Evolutionary conservation across 2,113 vertebrate species (phyloP).

Genomic region (Amphilophus citrinellus): DNA sequence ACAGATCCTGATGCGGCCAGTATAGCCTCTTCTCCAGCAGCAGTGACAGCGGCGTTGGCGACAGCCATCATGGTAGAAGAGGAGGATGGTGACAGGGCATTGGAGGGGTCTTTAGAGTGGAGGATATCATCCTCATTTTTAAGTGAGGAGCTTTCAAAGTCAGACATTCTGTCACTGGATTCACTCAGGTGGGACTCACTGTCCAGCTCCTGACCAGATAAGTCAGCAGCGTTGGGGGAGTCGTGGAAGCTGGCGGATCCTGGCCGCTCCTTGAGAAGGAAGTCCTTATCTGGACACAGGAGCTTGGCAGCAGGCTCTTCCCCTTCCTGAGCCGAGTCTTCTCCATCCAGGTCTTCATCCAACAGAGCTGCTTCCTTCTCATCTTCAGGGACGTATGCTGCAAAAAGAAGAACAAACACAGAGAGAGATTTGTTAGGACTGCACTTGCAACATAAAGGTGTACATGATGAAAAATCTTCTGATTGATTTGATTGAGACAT

Average conservation of each 20-base stretch:
- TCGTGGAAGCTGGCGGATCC: slow-evolving; percentile 91
- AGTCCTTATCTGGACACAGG: slow-evolving; percentile 91
- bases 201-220: slow-evolving; percentile 98
- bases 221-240: slow-evolving; percentile 90
- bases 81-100: slow-evolving; percentile 71
- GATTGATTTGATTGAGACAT: neutral
- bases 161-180: slow-evolving; percentile 96
- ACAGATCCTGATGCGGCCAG: slow-evolving; percentile 77
- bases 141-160: slow-evolving; percentile 94
- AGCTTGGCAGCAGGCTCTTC: slow-evolving; percentile 93
- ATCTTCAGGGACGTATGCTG: slow-evolving; percentile 96
- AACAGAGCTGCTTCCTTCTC: slow-evolving; percentile 92
- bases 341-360: slow-evolving; percentile 90
- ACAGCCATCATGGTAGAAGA: slow-evolving; percentile 66
- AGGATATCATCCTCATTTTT: slow-evolving; percentile 94
- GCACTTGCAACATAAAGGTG: slow-evolving; percentile 13
- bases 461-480: neutral
- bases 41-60: slow-evolving; percentile 44
- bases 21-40: slow-evolving; percentile 83
- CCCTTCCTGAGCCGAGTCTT: slow-evolving; percentile 86
- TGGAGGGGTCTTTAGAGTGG: slow-evolving; percentile 86
- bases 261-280: slow-evolving; percentile 85
- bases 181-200: slow-evolving; percentile 98
- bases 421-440: slow-evolving; percentile 54
- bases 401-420: slow-evolving; percentile 66